Evolutionary conservation across 2,797 vertebrate genomes (phyloP), one percentile per base, ranked within the genome.

Genomic region (Bufotes viridis): DNA sequence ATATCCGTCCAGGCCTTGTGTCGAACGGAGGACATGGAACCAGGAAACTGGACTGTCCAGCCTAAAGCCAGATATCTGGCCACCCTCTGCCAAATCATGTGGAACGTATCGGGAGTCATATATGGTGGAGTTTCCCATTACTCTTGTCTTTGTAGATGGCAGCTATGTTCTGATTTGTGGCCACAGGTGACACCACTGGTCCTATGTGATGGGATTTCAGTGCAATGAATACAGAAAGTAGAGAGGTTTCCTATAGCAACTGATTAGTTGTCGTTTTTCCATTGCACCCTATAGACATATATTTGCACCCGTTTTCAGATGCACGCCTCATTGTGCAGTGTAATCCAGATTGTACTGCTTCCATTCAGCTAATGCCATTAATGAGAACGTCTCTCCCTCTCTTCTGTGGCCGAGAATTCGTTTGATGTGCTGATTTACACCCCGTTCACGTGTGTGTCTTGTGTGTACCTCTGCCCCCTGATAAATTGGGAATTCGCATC

Each of bases 381-480:
- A 87, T 89, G 84, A 89, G 88, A 29, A 13, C 55, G 22, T 29
- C 81, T 58, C 51, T 67, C 79, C 78, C 34, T 58, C 26, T 15
- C 53, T 78, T 79, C 75, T 55, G 26, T 78, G 61, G 88, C 17
- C 11, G 53, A 74, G 81, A 17, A 58, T 67, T 55, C 58, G 70
- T 89, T 89, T 89, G 84, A 89, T 83, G 60, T 83, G 20, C 80
- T 89, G 22, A 89, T 89, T 87, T 83, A 82, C 55, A 86, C 80
- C 55, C 88, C 15, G 55, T 55, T 83, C 88, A 89, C 84, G 74
- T 83, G 84, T 81, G 76, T 78, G 87, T 53, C 74, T 83, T 87
- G 84, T 83, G 88, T 83, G 78, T 67, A 69, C 51, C 84, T 82
- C 61, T 69, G 80, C 79, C 84, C 72, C 67, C 60, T 61, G 82